phyloP scores from a whole-genome alignment of 1,140 invertebrate species.

The Drosophila gunungcola region DNA sequence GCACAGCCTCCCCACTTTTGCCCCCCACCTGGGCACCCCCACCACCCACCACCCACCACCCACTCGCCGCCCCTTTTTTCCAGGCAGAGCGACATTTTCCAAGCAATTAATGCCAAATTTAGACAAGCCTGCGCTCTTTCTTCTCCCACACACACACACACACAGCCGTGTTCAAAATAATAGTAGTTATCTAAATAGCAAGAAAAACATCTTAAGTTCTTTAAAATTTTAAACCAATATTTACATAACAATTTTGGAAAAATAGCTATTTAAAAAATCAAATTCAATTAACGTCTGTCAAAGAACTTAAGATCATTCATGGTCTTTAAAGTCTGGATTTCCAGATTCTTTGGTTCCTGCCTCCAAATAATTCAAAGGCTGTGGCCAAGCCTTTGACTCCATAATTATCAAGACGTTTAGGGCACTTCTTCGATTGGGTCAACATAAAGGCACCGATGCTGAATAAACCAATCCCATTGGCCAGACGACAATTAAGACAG shows the following conservation, averaged over 20 bases:
- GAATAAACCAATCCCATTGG: neutral
- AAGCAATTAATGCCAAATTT: conserved; percentile 68
- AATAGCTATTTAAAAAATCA: neutral
- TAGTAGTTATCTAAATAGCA: neutral
- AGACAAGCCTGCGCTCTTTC: conserved; percentile 37
- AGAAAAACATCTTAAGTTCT: neutral
- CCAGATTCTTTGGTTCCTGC: neutral
- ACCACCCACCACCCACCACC: neutral
- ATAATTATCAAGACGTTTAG: conserved; percentile 1
- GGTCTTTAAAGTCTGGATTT: neutral
- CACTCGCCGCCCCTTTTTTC: neutral
- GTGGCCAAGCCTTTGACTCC: neutral
- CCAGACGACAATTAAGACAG: neutral
- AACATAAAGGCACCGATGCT: neutral
- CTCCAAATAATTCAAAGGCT: neutral
- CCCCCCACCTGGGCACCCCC: neutral
- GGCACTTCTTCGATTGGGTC: conserved; percentile 3
- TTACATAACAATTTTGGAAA: neutral
- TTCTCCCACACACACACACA: neutral
- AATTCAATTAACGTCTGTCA: neutral
- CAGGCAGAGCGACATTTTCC: conserved; percentile 50
- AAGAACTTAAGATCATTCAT: neutral
- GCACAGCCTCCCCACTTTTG: neutral
- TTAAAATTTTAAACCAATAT: neutral
- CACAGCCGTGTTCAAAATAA: neutral